A percentile compares a stretch with the other conserved stretches of the same genome.
These are phyloP conservation scores for Stenolophus ochropezus DNA, from an alignment of 2,888 invertebrate species.

Conservation along the genomic window DNA sequence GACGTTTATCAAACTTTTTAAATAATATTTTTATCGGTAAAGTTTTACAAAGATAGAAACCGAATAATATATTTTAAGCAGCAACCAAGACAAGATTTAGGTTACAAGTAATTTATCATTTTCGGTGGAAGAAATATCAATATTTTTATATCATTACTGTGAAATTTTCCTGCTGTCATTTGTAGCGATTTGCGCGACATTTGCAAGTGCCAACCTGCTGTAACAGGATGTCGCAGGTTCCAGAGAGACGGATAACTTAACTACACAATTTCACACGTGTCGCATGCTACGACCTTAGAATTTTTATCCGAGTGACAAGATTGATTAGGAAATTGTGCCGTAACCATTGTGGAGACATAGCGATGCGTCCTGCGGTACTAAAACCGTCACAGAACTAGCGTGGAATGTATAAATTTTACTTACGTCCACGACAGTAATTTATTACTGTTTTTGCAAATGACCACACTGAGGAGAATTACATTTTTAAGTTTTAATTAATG, in stretches of 20 bases:
- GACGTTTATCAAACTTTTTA: no score
- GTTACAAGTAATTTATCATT: neutral
- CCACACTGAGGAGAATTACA: neutral
- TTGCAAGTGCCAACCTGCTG: neutral
- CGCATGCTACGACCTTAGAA: conserved; percentile 35
- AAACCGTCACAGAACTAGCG: neutral
- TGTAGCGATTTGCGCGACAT: conserved; percentile 14
- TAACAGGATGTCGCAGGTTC: no score
- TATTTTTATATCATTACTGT: conserved; percentile 8
- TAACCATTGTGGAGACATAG: neutral
- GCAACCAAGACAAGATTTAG: no score
- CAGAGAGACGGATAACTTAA: conserved; percentile 25
- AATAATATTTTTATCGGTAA: no score
- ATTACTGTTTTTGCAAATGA: neutral
- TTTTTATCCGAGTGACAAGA: conserved; percentile 33
- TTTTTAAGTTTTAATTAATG: neutral
- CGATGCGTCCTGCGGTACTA: neutral
- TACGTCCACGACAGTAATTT: neutral
- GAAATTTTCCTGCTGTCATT: neutral
- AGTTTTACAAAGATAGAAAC: no score
- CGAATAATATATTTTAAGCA: no score
- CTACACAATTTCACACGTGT: conserved; percentile 50
- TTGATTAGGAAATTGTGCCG: conserved; percentile 25
- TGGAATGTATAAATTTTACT: neutral
- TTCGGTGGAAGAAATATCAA: neutral